Base-by-base conservation (phyloP, 2,888 invertebrate genomes). In the Gastrophysa polygoni region DNA sequence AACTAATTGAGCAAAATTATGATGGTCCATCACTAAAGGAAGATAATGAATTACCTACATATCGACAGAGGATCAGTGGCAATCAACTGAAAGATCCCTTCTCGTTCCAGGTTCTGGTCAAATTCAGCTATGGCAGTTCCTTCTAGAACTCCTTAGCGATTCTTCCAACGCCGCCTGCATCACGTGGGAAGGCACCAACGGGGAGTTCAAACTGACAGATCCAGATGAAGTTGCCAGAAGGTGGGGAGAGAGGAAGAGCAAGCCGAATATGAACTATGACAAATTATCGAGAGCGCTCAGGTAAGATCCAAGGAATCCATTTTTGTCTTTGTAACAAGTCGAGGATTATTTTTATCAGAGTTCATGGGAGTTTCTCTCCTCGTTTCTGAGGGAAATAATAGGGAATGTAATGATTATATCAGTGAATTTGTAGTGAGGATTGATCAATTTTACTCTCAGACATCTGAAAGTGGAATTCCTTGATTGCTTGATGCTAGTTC, bases 191-290 rank as follows among this genome's bases (percentile, higher is more conserved):
- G 97, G 97, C 29, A 96, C 96, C 72, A 96, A 97, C 81, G 98
- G 98, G 20, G 98, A 98, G 84, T 98, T 98, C 86, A 98, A 98
- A 85, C 87, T 98, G 76, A 96, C 96, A 18, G 98, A 98, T 83
- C 98, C 98, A 0, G 98, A 98, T 80, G 98, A 98, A 80, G 96
- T 97, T 65, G 98, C 98, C 14, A 88, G 97, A 70, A 88, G 98
- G 76, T 99, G 99, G 99, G 99, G 99, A 60, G 98, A 98, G 82
- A 86, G 98, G 69, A 99, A 99, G 83, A 96, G 96, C 71, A 98
- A 98, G 83, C 98, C 98, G 47, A 99, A 99, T 84, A 99, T 99
- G 98, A 99, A 99, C 85, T 98, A 98, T 84, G 98, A 99, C 85
- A 98, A 98, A 84, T 89, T 98, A 76, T 96, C 96, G 81, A 89